phyloP scores from a whole-genome alignment of 2,888 invertebrate genomes.

The Nephrotoma guestfalica region DNA sequence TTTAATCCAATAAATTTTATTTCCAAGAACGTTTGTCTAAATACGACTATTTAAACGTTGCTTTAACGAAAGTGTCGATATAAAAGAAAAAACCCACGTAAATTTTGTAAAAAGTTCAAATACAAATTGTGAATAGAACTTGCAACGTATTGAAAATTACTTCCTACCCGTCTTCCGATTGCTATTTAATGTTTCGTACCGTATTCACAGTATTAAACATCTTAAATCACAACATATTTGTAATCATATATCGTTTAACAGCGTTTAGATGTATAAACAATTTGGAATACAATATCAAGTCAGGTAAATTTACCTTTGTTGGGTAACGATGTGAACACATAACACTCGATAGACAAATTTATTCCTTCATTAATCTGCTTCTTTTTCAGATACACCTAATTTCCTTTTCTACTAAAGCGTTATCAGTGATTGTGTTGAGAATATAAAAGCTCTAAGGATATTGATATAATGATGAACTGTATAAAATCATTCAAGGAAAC shows the following conservation, averaged over 20 bases:
- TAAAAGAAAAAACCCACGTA: no score
- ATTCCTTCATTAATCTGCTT: background rate
- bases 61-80: no score
- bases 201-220: no score
- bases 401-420: background rate
- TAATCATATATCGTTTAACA: background rate
- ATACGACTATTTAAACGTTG: no score
- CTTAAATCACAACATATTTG: no score
- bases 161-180: no score
- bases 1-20: no score
- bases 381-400: background rate
- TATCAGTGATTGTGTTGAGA: background rate
- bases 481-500: background rate
- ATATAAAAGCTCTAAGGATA: background rate
- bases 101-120: no score
- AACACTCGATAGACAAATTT: background rate
- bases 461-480: background rate
- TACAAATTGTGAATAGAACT: no score
- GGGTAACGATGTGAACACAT: background rate
- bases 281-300: background rate
- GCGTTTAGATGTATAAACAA: background rate
- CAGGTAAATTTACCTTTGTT: background rate
- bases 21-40: no score
- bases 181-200: no score
- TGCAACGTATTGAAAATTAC: no score